Conservation (phyloP, 2,797 vertebrate species). For the Oryzias dopingdopingensis region DNA sequence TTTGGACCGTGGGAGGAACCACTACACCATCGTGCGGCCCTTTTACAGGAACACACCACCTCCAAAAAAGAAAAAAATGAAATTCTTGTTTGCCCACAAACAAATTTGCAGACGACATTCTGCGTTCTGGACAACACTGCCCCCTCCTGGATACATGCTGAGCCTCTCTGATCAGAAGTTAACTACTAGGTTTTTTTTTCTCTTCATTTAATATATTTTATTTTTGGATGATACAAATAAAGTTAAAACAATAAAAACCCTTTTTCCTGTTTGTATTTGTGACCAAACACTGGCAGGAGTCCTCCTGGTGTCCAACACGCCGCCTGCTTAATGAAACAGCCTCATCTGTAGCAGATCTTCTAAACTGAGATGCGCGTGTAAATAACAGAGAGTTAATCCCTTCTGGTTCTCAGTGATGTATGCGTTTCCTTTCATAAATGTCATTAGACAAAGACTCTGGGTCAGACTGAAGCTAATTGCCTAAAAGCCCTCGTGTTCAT, state of each 20-base stretch:
- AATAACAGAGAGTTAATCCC: constrained; percentile 20
- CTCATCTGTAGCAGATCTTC: neutral
- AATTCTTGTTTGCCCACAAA: constrained; percentile 33
- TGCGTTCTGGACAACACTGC: constrained; percentile 45
- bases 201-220: too few relatives aligned
- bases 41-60: too few relatives aligned
- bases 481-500: constrained; percentile 45
- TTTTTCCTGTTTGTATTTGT: too few relatives aligned
- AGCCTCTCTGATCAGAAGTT: constrained; percentile 1
- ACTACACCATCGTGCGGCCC: too few relatives aligned
- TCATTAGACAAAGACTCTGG: constrained; percentile 32
- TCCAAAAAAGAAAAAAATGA: too few relatives aligned
- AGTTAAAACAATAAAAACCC: too few relatives aligned
- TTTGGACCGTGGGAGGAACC: too few relatives aligned
- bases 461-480: constrained; percentile 58
- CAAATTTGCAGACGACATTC: constrained; percentile 8
- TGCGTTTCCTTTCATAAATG: constrained; percentile 41
- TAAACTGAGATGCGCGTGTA: constrained; percentile 18
- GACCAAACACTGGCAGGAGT: too few relatives aligned
- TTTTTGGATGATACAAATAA: too few relatives aligned
- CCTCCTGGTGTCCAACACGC: too few relatives aligned
- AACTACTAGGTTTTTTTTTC: too few relatives aligned
- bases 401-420: constrained; percentile 31
- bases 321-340: too few relatives aligned
- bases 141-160: constrained; percentile 59